These are phyloP conservation scores for Peromyscus melanophrys DNA, from an alignment of 2,797 vertebrate species.

Conservation along the genomic window DNA sequence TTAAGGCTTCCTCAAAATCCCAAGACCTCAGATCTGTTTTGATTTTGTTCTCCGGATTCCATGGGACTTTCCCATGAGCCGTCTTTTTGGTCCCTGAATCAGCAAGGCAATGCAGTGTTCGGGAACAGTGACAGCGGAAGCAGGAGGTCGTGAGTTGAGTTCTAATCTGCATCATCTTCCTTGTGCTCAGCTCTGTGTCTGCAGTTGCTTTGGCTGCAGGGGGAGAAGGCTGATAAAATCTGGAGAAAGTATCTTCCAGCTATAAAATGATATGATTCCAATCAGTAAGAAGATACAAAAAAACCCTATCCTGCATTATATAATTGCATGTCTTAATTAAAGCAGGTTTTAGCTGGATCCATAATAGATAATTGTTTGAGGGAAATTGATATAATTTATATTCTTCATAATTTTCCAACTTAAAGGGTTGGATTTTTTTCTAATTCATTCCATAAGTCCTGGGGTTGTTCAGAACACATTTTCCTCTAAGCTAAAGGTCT, in stretches of 20 bases:
- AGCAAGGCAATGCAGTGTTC: not conserved
- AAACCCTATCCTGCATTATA: not conserved
- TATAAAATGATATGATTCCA: constrained; percentile 63
- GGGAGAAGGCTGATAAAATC: not conserved
- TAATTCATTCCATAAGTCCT: constrained; percentile 33
- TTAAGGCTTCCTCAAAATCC: constrained; percentile 39
- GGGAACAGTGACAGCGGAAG: too few species aligned
- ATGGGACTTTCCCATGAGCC: not conserved
- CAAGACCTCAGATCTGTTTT: not conserved
- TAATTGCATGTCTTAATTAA: constrained; percentile 70
- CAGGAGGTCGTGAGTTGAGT: not conserved
- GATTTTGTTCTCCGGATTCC: constrained; percentile 59
- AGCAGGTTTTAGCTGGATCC: constrained; percentile 30
- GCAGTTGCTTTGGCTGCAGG: not conserved
- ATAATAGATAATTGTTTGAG: constrained; percentile 60
- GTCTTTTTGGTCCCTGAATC: not conserved
- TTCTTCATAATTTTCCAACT: constrained; percentile 74
- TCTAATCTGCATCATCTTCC: not conserved
- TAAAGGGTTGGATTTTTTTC: constrained; percentile 44
- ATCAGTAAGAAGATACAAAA: constrained; percentile 43
- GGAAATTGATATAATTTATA: constrained; percentile 37
- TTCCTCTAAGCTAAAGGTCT: constrained; percentile 62
- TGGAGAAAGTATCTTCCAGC: not conserved
- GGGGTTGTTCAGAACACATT: constrained; percentile 12
- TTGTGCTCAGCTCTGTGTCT: not conserved